Evolutionary conservation across 2,113 vertebrate species (phyloP).

Genomic region (Grammomys surdaster): DNA sequence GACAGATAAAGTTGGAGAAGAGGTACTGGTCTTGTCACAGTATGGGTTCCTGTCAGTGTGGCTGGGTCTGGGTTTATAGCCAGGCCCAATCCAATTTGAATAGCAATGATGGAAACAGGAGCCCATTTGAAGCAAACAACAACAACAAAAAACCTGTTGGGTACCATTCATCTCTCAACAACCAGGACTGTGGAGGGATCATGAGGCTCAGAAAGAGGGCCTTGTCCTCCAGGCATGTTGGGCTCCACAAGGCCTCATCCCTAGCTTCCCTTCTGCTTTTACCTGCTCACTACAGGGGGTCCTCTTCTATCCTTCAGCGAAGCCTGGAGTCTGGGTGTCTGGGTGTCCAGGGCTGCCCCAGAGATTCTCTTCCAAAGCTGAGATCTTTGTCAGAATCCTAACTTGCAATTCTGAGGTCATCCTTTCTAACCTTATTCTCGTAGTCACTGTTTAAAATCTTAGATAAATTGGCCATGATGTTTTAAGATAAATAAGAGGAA

Average conservation of each 20-base stretch:
- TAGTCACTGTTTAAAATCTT: background rate
- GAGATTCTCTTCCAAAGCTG: background rate
- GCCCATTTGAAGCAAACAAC: background rate
- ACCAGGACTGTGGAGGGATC: background rate
- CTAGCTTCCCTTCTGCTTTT: background rate
- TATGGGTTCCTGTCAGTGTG: background rate
- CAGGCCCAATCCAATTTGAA: background rate
- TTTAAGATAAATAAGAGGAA: slow-evolving; percentile 56
- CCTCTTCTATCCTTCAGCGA: background rate
- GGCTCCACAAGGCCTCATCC: background rate
- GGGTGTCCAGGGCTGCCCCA: background rate
- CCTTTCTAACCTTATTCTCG: background rate
- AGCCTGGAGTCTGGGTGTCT: background rate
- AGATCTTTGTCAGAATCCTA: background rate
- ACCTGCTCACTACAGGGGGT: background rate
- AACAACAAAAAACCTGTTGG: background rate
- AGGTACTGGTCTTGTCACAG: background rate
- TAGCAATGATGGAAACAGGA: background rate
- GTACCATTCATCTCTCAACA: background rate
- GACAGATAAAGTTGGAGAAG: background rate
- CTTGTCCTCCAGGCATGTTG: background rate
- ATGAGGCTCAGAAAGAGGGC: background rate
- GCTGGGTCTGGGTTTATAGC: background rate
- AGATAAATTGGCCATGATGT: background rate
- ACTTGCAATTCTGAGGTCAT: background rate